Evolutionary conservation across 2,113 vertebrate species (phyloP).

Genomic region (Crotalus helleri): DNA sequence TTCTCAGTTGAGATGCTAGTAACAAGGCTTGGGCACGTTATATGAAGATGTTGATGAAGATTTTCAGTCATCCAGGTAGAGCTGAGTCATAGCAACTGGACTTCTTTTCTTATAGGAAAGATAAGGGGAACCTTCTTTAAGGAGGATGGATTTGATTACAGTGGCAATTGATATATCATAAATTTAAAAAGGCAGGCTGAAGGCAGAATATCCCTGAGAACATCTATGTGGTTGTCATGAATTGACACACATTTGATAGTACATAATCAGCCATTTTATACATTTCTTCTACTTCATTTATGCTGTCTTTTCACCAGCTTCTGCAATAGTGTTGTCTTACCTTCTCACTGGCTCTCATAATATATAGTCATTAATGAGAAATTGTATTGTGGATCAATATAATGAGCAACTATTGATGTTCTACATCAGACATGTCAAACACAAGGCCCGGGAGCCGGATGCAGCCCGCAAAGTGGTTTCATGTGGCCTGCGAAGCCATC

Average conservation of each 20-base stretch:
- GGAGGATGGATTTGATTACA: background rate
- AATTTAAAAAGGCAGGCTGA: background rate
- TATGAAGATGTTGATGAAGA: too few relatives aligned
- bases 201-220: background rate
- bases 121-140: background rate
- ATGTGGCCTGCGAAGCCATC: too few relatives aligned
- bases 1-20: background rate
- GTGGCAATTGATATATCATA: background rate
- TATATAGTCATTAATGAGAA: background rate
- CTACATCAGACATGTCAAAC: background rate
- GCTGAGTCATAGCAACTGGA: too few relatives aligned
- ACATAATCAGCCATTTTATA: background rate
- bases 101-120: background rate
- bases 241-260: background rate
- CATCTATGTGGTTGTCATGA: background rate
- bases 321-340: background rate
- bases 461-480: too few relatives aligned
- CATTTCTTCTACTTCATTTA: background rate
- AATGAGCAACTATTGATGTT: background rate
- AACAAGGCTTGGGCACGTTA: background rate
- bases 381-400: background rate
- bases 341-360: background rate
- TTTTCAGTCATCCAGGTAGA: too few relatives aligned
- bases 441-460: too few relatives aligned
- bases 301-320: background rate